Base-by-base conservation (phyloP, 2,888 invertebrate species). In the Fragum whitleyi region DNA sequence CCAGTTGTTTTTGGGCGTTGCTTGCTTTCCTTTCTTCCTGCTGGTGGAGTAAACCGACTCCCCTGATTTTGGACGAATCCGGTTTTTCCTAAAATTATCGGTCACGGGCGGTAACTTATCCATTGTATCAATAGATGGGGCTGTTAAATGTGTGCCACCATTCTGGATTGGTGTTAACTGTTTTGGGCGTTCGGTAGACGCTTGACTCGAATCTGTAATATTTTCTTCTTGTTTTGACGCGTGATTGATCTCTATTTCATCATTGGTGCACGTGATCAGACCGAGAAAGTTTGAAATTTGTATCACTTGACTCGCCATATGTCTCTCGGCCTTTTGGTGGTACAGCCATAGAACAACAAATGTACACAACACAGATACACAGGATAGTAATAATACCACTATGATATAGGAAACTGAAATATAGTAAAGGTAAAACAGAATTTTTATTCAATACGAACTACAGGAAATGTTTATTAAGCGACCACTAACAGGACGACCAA, bases 371-470 rank as follows among this genome's bases (percentile, higher is more conserved):
- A 67, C 65, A 5, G 68, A 75, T 23, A 68, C 47, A 16, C 51
- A 67, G 2, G 68, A 36, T 11, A 77, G 23, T 5, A 72, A 21
- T 19, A 77, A 39, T 21, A 72, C 68, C 9, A 73, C 55, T 28
- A 26, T n/a, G 23, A 65, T 62, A 32, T 80, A 80, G 2, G 59
- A 39, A n/a, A 59, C 80, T 80, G 80, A 67, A 80, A 80, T 29
- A 53, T 14, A 55, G 36, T 39, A 23, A 39, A 42, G n/a, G 9
- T 36, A 9, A 9, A 36, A 36, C 32, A 9, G 19, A 42, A 19
- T 55, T 42, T n/a, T 51, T 14, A 51, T 51, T 51, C 19, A 42
- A 16, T 42, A 42, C 16, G 16, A 42, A 42, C 11, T 42, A 42
- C n/a, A n/a, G n/a, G n/a, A n/a, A n/a, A n/a, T n/a, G n/a, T n/a